Conservation (phyloP, 2,113 vertebrate species). For the Cryptotis parvus region DNA sequence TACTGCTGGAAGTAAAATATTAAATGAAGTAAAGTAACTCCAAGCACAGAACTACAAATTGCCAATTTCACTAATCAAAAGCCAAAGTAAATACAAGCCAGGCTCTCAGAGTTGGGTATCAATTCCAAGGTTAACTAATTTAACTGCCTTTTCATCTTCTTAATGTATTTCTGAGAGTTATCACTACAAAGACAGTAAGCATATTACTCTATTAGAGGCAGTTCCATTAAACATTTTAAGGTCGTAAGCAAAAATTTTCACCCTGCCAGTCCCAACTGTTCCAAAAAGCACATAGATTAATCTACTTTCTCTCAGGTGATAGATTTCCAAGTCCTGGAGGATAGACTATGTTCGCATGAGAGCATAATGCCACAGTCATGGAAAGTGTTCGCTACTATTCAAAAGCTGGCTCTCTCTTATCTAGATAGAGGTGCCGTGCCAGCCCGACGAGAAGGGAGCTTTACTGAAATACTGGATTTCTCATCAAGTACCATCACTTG, state of each 20-base stretch:
- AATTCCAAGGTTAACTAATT: neutral
- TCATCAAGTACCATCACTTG: neutral
- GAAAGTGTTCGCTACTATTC: neutral
- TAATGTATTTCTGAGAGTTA: conserved; percentile 10
- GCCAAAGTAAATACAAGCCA: neutral
- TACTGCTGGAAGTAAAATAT: conserved; percentile 48
- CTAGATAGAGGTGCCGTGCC: neutral
- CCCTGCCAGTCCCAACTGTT: neutral
- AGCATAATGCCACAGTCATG: neutral
- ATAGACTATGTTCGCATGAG: neutral
- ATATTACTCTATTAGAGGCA: neutral
- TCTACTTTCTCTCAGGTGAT: neutral
- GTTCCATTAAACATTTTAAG: conserved; percentile 34
- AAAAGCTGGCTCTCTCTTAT: neutral
- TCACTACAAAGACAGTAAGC: neutral
- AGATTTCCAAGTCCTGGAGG: conserved; percentile 12
- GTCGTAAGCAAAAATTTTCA: conserved; percentile 44
- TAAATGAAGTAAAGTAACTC: conserved; percentile 59
- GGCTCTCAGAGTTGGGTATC: neutral
- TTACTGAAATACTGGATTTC: neutral
- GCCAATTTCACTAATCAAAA: conserved; percentile 48
- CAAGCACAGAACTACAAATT: conserved; percentile 58
- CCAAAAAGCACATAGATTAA: conserved; percentile 14
- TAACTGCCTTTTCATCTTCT: conserved; percentile 26
- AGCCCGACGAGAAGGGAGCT: neutral